Base-by-base conservation (phyloP, 2,113 vertebrate genomes). In the Tachycineta bicolor region DNA sequence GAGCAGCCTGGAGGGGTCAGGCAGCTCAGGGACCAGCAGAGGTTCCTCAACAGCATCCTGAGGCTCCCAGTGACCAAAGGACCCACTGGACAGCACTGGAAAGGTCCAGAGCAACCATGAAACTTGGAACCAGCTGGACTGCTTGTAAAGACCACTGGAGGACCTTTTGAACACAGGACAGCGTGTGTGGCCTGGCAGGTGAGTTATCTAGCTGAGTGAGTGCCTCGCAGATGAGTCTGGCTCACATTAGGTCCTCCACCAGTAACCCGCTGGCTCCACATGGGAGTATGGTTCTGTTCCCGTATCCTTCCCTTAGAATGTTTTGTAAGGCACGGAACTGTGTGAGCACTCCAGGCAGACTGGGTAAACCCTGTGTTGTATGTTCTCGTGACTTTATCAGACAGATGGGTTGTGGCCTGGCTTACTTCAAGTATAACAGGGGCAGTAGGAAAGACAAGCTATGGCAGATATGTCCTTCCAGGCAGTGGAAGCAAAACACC, bases 391-490 rank as follows among this genome's bases (percentile, higher is more conserved):
- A 28, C 37, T 77, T 80, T 34, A 68, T 29, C 20, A 62, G 33
- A 12, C 1, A 59, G 39, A 53, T 39, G n/a, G 6, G 13, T 8
- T 60, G 39, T 18, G 43, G 22, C 11, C 16, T 69, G 29, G 65
- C 15, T 63, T 9, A 28, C 15, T 71, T 52, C 12, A 78, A 81
- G 6, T 34, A 3, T 18, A 55, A 12, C 26, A 84, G n/a, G 13
- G 4, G 3, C 0, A 0, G 18, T 29, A 73, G 28, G 50, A 82
- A 89, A 60, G 10, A 41, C 15, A 60, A 60, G 5, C 2, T 82
- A 7, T 2, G 2, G 7, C 43, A 59, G 24, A 41, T 22, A 5
- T 3, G 4, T 71, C 6, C 21, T 76, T 19, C 37, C 19, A n/a
- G 19, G 24, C 39, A 67, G 33, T 50, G 69, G 73, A 78, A 71